Base-by-base conservation (phyloP, 92 coral and sea anemone species). In the Siderastrea siderea region DNA sequence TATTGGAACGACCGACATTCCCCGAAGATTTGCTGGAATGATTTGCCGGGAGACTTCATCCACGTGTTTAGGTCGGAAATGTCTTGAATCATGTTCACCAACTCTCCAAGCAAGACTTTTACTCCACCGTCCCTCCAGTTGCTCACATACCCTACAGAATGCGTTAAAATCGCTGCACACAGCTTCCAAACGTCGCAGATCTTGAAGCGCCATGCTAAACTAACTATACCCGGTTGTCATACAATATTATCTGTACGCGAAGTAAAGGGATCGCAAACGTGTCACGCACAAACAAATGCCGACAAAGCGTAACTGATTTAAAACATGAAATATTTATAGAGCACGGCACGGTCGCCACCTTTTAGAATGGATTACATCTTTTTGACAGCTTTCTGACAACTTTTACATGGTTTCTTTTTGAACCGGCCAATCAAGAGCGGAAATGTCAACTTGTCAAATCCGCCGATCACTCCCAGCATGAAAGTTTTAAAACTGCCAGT, bases 1-100 rank as follows among this genome's bases (percentile, higher is more conserved):
- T 19, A 91, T 69, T 48, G 91, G 94, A 47, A 60, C 76, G 2
- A 49, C 1, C 16, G 67, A 71, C 44, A 55, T 12, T 7, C 48
- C 5, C 15, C 47, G 6, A n/a, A 47, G 11, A 79, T 60, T 55
- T n/a, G 38, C 15, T 47, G 74, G 77, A 16, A 82, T 55, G 16
- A 70, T 47, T 19, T 11, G 17, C 38, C 38, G 50, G 17, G 87
- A 71, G 14, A 68, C 46, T 82, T 82, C 59, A 51, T 82, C 87
- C 49, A 82, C 80, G 64, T 67, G 74, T 3, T 10, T 68, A 6
- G 3, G 6, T 46, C 50, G 3, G 51, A 45, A 68, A 11, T 68
- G 74, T 1, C 3, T 44, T 1, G 52, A 11, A 11, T 60, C 51
- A 44, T 4, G 1, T 3, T 68, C 74, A 3, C 16, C 15, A 45